Base-by-base conservation (phyloP, 2,888 invertebrate species). In the Brachyptera risi region DNA sequence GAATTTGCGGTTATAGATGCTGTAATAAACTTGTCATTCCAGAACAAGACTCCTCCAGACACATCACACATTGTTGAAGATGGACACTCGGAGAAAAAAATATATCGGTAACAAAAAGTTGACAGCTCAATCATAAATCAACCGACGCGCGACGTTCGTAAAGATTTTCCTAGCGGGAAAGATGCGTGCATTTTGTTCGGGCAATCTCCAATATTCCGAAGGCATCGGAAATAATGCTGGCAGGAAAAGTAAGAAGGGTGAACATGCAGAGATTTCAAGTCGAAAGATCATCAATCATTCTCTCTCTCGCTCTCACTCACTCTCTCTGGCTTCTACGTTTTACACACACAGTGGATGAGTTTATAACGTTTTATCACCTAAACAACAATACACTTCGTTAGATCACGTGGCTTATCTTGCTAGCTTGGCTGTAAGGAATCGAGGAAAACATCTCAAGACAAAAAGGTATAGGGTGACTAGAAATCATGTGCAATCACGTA, bases 301-400 rank as follows among this genome's bases (percentile, higher is more conserved):
- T 42, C 42, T 42, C 21, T 38, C n/a, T 42, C 42, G 40, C 40
- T n/a, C 21, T 19, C 11, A 19, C 19, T 19, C 21, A 42, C 5
- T 3, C 42, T 19, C 42, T 7, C 21, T 42, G 17, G 17, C 17
- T n/a, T n/a, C n/a, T n/a, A n/a, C n/a, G n/a, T n/a, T n/a, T 19
- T 11, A 19, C 42, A 7, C 42, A 15, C 42, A 42, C 42, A 1
- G 21, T 9, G 15, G 17, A 19, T 17, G 21, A 42, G 42, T 42
- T 42, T 42, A 42, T 42, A 42, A 42, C 42, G 42, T 42, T 42
- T 42, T 42, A 42, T 42, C 42, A 42, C 21, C 42, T 17, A 15
- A 42, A 42, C 42, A 42, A 42, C 42, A 42, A 42, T 42, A 42
- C 42, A 42, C 42, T 42, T 42, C 42, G 42, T 42, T 42, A 42